phyloP scores from a whole-genome alignment of 2,113 vertebrate species.

The Chrysemys picta region DNA sequence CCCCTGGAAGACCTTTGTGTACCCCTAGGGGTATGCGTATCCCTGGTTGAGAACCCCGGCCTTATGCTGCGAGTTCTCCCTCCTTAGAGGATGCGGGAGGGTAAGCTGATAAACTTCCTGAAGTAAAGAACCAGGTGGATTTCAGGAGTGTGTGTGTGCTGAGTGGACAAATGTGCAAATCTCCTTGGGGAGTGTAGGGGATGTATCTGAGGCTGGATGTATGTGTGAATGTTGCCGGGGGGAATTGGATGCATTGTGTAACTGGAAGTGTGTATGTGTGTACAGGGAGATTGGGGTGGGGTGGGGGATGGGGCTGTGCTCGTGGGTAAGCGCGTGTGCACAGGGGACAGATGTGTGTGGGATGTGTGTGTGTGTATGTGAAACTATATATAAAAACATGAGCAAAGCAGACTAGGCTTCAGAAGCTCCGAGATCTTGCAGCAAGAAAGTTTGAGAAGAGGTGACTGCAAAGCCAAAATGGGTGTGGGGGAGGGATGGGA shows the following conservation, averaged over 20 bases:
- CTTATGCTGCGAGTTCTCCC: background rate
- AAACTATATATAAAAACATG: slow-evolving; percentile 28
- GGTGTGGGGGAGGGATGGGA: background rate
- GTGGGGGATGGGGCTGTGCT: background rate
- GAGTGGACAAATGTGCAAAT: rapidly evolving
- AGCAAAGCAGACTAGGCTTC: background rate
- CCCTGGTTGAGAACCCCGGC: too few relatives aligned
- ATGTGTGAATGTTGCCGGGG: background rate
- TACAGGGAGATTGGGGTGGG: background rate
- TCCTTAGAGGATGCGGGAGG: rapidly evolving
- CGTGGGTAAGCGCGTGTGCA: background rate
- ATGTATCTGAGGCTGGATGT: background rate
- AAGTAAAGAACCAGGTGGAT: background rate
- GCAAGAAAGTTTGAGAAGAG: background rate
- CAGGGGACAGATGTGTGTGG: slow-evolving; percentile 65
- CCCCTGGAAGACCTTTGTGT: too few relatives aligned
- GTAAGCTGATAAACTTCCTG: rapidly evolving
- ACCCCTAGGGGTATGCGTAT: too few relatives aligned
- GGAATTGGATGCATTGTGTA: slow-evolving; percentile 19
- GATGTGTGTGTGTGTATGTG: slow-evolving; percentile 19
- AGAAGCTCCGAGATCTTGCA: background rate
- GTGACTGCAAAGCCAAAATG: rapidly evolving
- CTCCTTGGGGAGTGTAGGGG: background rate
- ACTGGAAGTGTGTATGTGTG: slow-evolving; percentile 2
- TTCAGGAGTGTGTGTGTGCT: background rate